phyloP scores from a whole-genome alignment of 2,888 invertebrate species.

The Cosmia trapezina region DNA sequence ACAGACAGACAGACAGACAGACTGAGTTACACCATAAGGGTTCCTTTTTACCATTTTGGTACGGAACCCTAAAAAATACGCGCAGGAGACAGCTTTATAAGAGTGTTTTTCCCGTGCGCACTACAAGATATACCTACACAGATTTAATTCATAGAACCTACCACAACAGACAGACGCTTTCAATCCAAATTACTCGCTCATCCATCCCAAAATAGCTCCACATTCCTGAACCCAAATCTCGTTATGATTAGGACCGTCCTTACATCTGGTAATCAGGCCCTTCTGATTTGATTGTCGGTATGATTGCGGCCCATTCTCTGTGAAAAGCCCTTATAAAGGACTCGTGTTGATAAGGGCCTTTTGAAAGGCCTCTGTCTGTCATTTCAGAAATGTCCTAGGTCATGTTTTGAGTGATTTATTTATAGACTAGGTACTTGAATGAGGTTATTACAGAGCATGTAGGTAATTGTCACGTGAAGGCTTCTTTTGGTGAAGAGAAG shows the following conservation, averaged over 20 bases:
- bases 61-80: no score
- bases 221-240: neutral
- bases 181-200: constrained; percentile 1
- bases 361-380: constrained; percentile 5
- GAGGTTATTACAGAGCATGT: neutral
- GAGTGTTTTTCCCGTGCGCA: no score
- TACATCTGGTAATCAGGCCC: constrained; percentile 13
- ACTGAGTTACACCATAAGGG: no score
- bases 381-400: neutral
- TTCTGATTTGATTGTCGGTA: constrained; percentile 13
- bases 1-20: no score
- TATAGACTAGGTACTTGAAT: neutral
- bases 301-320: constrained; percentile 30
- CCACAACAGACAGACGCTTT: no score
- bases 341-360: neutral
- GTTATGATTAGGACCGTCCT: neutral
- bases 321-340: neutral
- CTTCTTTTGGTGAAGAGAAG: no score
- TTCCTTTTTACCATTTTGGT: no score
- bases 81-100: no score
- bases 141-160: no score
- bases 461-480: no score
- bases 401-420: neutral
- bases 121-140: no score
- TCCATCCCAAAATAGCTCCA: constrained; percentile 8